A percentile compares a stretch with the other conserved stretches of the same genome.
These are phyloP conservation scores for Epinephelus malabaricus DNA, from an alignment of 2,797 vertebrate species.

Conservation along the genomic window DNA sequence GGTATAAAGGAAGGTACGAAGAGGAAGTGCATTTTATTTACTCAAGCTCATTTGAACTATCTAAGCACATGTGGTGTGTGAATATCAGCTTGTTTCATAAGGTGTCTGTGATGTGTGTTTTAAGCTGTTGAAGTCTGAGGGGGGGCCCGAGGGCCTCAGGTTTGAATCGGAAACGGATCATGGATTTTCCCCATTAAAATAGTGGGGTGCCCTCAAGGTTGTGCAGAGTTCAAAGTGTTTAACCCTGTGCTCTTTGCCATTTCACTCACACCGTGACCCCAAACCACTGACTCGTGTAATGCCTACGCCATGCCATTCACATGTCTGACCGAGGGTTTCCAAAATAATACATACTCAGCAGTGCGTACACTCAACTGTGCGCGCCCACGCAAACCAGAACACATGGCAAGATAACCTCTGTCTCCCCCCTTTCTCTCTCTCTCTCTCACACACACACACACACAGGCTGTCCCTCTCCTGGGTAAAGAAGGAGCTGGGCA, in stretches of 20 bases:
- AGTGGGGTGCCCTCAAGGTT: constrained; percentile 50
- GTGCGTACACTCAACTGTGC: constrained; percentile 24
- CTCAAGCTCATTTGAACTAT: background rate
- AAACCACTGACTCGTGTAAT: constrained; percentile 74
- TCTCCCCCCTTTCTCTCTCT: background rate
- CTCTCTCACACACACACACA: background rate
- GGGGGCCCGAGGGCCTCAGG: constrained; percentile 40
- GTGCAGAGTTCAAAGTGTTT: constrained; percentile 79
- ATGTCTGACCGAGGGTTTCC: constrained; percentile 37
- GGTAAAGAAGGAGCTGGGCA: constrained; percentile 74
- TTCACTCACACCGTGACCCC: constrained; percentile 69
- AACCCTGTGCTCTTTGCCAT: constrained; percentile 74
- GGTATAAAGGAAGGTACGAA: background rate
- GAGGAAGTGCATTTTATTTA: constrained; percentile 26
- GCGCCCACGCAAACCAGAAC: constrained; percentile 51
- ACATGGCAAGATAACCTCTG: constrained; percentile 63
- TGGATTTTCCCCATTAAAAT: constrained; percentile 73
- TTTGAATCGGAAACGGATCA: constrained; percentile 66
- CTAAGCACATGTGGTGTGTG: constrained; percentile 11
- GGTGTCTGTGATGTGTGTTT: constrained; percentile 33
- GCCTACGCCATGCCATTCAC: constrained; percentile 51
- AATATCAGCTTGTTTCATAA: constrained; percentile 10
- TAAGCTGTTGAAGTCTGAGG: background rate
- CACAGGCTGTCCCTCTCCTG: constrained; percentile 63
- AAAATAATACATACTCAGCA: constrained; percentile 67